Base-by-base conservation (phyloP, 2,888 invertebrate genomes). In the Apoda limacodes region DNA sequence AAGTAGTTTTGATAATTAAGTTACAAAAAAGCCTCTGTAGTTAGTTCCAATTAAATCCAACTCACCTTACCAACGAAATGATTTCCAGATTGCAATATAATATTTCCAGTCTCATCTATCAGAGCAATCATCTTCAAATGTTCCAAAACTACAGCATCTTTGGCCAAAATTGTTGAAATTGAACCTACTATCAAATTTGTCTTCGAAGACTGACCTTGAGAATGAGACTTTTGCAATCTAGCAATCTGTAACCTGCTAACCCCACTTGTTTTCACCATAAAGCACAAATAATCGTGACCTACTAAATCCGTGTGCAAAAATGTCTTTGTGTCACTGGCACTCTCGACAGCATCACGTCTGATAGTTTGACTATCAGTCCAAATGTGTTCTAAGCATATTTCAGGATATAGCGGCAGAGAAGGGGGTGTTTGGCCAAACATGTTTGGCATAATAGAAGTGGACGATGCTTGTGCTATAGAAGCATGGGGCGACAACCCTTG, bases 251-350 rank as follows among this genome's bases (percentile, higher is more conserved):
- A 67, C 49, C 86, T 87, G 22, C 64, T 67, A 0, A 62, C 55
- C 2, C 65, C 59, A 3, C 45, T 55, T 1, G 60, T 55, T 43
- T 83, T 85, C 29, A 85, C 81, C 37, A 83, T 80, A 56, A 91
- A 95, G 54, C 95, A 94, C 7, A 97, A 64, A 55, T 89, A 95
- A 42, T 85, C 86, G 59, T 95, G 93, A 0, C 92, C 93, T 20
- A 93, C 88, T 28, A 95, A 72, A 72, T 97, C 95, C n/a, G 86
- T 86, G 28, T 90, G 89, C 13, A 95, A 64, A 50, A 97, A 95
- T 0, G 90, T 91, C 52, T 90, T 92, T 9, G 52, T 54, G 35
- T 76, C 69, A 2, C 49, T 62, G 0, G 53, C 32, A 20, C 42
- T 57, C 37, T 83, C 82, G 0, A 71, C 46, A 24, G 52, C 52